Evolutionary conservation across 2,888 invertebrate genomes (phyloP).

Genomic region (Latrodectus hesperus): DNA sequence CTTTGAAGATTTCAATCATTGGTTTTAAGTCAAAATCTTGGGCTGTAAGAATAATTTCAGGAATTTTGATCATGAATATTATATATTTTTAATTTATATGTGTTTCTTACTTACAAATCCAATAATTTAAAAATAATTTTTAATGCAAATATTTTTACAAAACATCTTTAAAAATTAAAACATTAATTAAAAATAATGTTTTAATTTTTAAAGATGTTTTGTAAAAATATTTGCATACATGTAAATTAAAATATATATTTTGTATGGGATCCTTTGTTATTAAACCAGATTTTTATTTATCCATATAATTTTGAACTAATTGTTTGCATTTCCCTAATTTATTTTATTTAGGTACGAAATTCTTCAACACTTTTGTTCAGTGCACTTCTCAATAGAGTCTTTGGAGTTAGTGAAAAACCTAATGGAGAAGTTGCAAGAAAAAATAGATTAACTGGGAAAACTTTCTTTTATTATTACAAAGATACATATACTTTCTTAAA

Average conservation of each 20-base stretch:
- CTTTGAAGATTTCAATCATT: slow-evolving; percentile 82
- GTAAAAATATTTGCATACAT: background rate
- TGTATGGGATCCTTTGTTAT: background rate
- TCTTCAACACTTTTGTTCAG: slow-evolving; percentile 89
- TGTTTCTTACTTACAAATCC: too few species aligned
- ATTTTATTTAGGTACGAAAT: slow-evolving; percentile 79
- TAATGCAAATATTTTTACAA: background rate
- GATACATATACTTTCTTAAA: slow-evolving; percentile 80
- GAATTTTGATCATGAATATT: background rate
- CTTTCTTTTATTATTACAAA: slow-evolving; percentile 87
- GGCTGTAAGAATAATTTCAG: slow-evolving; percentile 80
- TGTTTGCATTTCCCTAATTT: slow-evolving; percentile 8
- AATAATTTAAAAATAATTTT: too few species aligned
- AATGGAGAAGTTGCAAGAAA: slow-evolving; percentile 77
- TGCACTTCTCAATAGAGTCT: slow-evolving; percentile 87
- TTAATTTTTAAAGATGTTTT: too few species aligned
- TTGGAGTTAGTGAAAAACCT: slow-evolving; percentile 82
- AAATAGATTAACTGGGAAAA: slow-evolving; percentile 78
- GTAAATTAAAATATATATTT: background rate
- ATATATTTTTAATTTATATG: background rate
- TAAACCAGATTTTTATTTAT: background rate
- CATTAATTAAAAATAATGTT: too few species aligned
- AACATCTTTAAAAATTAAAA: too few species aligned
- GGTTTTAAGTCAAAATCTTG: slow-evolving; percentile 85
- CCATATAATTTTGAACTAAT: slow-evolving; percentile 15